Evolutionary conservation across 2,113 vertebrate species (phyloP).

Genomic region (Passerina amoena): DNA sequence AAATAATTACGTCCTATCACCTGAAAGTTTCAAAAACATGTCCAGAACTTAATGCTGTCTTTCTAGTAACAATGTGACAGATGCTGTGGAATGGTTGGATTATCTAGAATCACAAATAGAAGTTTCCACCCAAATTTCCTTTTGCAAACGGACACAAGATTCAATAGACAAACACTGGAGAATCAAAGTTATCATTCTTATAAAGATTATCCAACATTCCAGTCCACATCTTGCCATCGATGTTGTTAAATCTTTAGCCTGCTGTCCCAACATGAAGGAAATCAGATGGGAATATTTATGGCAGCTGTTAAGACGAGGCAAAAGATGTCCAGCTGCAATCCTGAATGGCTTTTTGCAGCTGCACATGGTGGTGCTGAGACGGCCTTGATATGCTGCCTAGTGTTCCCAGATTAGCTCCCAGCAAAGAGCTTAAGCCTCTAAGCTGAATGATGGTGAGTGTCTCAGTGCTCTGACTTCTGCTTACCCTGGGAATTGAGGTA

Average conservation of each 20-base stretch:
- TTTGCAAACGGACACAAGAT: background rate
- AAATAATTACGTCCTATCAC: background rate
- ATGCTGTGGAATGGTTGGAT: background rate
- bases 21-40: background rate
- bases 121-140: background rate
- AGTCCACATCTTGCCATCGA: background rate
- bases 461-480: slow-evolving; percentile 13
- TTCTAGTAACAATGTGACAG: background rate
- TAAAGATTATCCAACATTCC: background rate
- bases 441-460: background rate
- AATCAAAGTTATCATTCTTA: background rate
- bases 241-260: background rate
- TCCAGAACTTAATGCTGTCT: background rate
- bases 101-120: background rate
- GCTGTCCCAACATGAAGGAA: background rate
- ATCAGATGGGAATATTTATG: slow-evolving; percentile 17
- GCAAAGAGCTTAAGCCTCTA: slow-evolving; percentile 4
- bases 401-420: slow-evolving; percentile 40
- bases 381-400: background rate
- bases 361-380: background rate
- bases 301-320: slow-evolving; percentile 26
- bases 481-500: slow-evolving; percentile 37
- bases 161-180: background rate
- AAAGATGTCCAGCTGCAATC: background rate
- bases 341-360: slow-evolving; percentile 39